Evolutionary conservation across 2,113 vertebrate genomes (phyloP), one percentile per base, ranked within the genome.

Genomic region (Indicator indicator): DNA sequence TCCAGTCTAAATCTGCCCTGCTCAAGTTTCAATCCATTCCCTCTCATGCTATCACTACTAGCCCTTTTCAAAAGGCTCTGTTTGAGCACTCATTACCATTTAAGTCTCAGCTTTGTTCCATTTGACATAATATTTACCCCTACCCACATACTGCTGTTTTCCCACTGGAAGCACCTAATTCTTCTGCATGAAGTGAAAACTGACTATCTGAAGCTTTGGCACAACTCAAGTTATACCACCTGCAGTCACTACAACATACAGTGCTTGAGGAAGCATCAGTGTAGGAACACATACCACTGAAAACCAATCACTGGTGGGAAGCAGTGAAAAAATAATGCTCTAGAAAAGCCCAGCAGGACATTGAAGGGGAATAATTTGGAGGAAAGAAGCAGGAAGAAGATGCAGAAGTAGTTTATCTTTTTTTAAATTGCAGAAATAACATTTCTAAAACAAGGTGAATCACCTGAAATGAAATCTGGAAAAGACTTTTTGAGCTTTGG

Each of bases 231-330:
- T 4, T n/a, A 12, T 52, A 27, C 2, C 6, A 1, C 20, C 58
- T 38, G 67, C 14, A 14, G 23, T 59, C n/a, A 27, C 55, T 17
- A 6, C 18, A 40, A 27, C 18, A n/a, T 2, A 23, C 18, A 52
- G 46, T 5, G 50, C 74, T 54, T 50, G 14, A 20, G 44, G 73
- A 83, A 64, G 4, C 15, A 62, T 5, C 28, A 24, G 0, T 5
- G 4, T 4, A 6, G 1, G 21, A 5, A 5, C 36, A 16, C 1
- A 4, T n/a, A 11, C 70, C 11, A 6, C 0, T 26, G 44, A 44
- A 86, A 77, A 40, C 8, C 44, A 58, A 4, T 1, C 42, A 19
- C 23, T 16, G 15, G 32, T 36, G 24, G 54, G 44, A 59, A 52
- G 20, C 60, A 50, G 28, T 5, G 27, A n/a, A 92, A 65, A 81